Evolutionary conservation across 1,140 invertebrate genomes (phyloP).

Genomic region (Ylistrum balloti): DNA sequence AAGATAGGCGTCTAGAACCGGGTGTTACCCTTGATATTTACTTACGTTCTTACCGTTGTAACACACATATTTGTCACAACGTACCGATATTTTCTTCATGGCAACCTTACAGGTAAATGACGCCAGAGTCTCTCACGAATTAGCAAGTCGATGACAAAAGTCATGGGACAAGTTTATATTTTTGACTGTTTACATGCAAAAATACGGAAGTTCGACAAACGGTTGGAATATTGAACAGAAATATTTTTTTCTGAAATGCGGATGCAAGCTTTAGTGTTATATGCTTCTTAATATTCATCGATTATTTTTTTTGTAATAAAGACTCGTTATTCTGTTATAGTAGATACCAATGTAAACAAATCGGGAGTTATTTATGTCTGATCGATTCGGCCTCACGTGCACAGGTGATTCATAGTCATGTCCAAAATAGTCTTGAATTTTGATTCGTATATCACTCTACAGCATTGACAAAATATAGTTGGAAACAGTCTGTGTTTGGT

Average conservation of each 20-base stretch:
- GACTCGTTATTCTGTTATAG: no score
- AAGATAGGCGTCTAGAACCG: constrained; percentile 5
- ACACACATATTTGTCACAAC: neutral
- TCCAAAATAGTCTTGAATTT: neutral
- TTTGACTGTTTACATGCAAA: constrained; percentile 7
- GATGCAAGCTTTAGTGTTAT: no score
- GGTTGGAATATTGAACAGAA: neutral
- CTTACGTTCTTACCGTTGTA: neutral
- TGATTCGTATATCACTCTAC: no score
- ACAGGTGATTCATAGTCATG: neutral
- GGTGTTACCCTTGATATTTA: neutral
- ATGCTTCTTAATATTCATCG: neutral
- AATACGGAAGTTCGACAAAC: neutral
- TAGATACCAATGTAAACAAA: constrained; percentile 24
- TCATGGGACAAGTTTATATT: neutral
- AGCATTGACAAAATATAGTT: no score
- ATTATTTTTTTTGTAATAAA: no score
- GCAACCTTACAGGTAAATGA: constrained; percentile 31
- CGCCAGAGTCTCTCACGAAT: neutral
- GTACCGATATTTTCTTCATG: neutral
- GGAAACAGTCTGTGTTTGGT: neutral
- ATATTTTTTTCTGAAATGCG: no score
- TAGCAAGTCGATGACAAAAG: constrained; percentile 18
- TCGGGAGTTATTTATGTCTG: neutral
- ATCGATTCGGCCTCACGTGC: neutral